phyloP scores from a whole-genome alignment of 1,140 invertebrate genomes.

The Caenorhabditis elegans region WBcel235 BX284604.4:6594001-6594500 shows the following conservation, averaged over 20 bases:
- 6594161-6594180: not conserved
- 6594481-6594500: too few relatives aligned
- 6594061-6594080: not conserved
- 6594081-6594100: too few relatives aligned
- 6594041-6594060: constrained; percentile 16
- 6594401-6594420: not conserved
- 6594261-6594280: constrained; percentile 15
- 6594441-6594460: not conserved
- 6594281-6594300: not conserved
- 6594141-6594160: not conserved
- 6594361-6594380: constrained; percentile 12
- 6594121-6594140: not conserved
- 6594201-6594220: too few relatives aligned
- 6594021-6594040: not conserved
- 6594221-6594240: too few relatives aligned
- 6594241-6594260: too few relatives aligned
- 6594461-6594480: too few relatives aligned
- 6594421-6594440: not conserved
- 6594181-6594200: not conserved
- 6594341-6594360: not conserved
- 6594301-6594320: not conserved
- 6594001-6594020: not conserved
- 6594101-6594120: too few relatives aligned
- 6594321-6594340: too few relatives aligned
- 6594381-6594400: not conserved